These are phyloP conservation scores for Paguma larvata DNA, from an alignment of 2,797 vertebrate species.

Conservation along the genomic window DNA sequence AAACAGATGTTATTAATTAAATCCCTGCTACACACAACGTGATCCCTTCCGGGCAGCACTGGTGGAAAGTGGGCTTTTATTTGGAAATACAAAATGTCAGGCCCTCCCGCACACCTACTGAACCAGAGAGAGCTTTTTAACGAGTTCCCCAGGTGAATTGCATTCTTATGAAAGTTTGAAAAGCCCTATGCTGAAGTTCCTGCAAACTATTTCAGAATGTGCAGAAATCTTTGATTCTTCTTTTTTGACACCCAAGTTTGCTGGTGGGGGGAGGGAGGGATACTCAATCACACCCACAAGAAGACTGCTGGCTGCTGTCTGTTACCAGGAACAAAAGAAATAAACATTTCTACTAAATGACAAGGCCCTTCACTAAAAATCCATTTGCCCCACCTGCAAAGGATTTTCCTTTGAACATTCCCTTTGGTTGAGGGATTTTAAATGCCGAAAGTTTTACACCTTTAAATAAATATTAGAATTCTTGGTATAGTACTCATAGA, in stretches of 20 bases:
- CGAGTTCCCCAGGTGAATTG: neutral
- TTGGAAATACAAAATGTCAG: neutral
- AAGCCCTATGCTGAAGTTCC: neutral
- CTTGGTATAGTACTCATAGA: neutral
- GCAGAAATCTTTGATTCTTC: neutral
- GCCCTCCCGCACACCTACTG: neutral
- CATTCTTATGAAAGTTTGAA: neutral
- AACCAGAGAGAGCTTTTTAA: neutral
- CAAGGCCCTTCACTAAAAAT: neutral
- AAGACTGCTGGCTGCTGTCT: neutral
- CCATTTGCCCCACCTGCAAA: neutral
- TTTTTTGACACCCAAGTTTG: neutral
- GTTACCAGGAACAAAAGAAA: neutral
- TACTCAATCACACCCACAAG: neutral
- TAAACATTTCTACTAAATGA: neutral
- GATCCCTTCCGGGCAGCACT: neutral
- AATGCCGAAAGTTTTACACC: constrained; percentile 41
- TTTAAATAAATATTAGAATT: constrained; percentile 39
- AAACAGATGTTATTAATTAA: neutral
- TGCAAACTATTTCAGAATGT: constrained; percentile 18
- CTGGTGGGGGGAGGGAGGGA: neutral
- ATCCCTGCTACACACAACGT: neutral
- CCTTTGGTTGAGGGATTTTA: constrained; percentile 13
- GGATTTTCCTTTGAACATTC: constrained; percentile 12
- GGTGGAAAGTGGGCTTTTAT: neutral